Evolutionary conservation across 2,797 vertebrate species (phyloP).

Genomic region (Erpetoichthys calabaricus): DNA sequence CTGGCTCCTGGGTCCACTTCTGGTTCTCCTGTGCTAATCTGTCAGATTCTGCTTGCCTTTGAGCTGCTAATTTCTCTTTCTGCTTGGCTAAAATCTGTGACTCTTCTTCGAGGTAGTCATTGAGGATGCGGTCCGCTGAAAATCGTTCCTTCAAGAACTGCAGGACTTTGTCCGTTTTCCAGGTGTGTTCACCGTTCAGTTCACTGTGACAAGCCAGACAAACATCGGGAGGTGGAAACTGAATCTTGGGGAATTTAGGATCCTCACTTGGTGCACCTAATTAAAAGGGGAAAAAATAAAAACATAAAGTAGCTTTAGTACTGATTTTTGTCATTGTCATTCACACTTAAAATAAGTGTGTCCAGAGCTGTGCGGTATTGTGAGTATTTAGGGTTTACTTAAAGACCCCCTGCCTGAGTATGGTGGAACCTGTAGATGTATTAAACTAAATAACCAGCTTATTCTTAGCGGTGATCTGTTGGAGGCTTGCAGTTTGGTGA

Average conservation of each 20-base stretch:
- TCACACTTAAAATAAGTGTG: background rate
- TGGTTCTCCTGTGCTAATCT: conserved; percentile 11
- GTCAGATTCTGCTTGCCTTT: conserved; percentile 3
- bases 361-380: background rate
- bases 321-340: background rate
- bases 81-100: conserved; percentile 21
- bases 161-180: conserved; percentile 44
- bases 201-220: conserved; percentile 62
- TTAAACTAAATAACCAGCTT: too few species aligned
- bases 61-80: conserved; percentile 15
- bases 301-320: background rate
- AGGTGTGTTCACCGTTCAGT: conserved; percentile 42
- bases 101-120: conserved; percentile 36
- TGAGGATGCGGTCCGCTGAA: conserved; percentile 42
- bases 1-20: conserved; percentile 13
- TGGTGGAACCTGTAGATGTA: too few species aligned
- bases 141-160: conserved; percentile 59
- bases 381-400: background rate
- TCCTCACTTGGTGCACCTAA: conserved; percentile 73
- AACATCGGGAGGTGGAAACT: conserved; percentile 67
- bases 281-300: conserved; percentile 1
- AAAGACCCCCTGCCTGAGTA: background rate
- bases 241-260: conserved; percentile 78
- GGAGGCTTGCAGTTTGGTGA: too few species aligned
- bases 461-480: too few species aligned